Conservation (phyloP, 2,888 invertebrate genomes). For the Dryocosmus kuriphilus region DNA sequence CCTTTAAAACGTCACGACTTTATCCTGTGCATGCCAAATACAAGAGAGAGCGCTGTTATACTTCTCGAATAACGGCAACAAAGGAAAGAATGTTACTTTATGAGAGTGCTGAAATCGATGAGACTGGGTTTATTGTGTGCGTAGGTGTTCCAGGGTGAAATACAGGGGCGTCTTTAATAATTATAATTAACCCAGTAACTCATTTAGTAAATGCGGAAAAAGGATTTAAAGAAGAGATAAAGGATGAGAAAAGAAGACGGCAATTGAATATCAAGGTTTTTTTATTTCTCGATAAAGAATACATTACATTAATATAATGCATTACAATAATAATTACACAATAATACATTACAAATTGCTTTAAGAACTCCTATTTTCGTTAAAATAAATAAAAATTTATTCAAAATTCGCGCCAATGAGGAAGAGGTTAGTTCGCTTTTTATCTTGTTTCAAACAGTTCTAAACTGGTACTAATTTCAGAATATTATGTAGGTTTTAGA, state of each 20-base stretch:
- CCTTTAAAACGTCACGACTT: neutral
- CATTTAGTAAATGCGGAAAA: neutral
- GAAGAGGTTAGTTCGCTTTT: too few relatives aligned
- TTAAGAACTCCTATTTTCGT: too few relatives aligned
- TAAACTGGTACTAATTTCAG: too few relatives aligned
- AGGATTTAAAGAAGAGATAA: neutral
- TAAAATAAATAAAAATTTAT: too few relatives aligned
- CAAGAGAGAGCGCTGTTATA: neutral
- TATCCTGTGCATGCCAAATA: neutral
- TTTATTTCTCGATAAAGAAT: neutral
- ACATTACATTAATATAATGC: too few relatives aligned
- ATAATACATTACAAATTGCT: too few relatives aligned
- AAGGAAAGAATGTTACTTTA: neutral
- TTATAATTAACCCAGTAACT: conserved; percentile 9
- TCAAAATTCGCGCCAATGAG: too few relatives aligned
- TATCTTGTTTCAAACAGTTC: too few relatives aligned
- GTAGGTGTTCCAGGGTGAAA: conserved; percentile 15
- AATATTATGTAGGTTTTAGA: too few relatives aligned
- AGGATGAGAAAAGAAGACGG: neutral
- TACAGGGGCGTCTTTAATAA: conserved; percentile 1
- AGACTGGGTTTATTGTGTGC: neutral
- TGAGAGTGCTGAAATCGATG: conserved; percentile 14
- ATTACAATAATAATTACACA: too few relatives aligned
- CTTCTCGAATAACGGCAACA: neutral
- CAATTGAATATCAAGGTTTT: neutral